Base-by-base conservation (phyloP, 2,113 vertebrate species). In the Erinaceus europaeus region DNA sequence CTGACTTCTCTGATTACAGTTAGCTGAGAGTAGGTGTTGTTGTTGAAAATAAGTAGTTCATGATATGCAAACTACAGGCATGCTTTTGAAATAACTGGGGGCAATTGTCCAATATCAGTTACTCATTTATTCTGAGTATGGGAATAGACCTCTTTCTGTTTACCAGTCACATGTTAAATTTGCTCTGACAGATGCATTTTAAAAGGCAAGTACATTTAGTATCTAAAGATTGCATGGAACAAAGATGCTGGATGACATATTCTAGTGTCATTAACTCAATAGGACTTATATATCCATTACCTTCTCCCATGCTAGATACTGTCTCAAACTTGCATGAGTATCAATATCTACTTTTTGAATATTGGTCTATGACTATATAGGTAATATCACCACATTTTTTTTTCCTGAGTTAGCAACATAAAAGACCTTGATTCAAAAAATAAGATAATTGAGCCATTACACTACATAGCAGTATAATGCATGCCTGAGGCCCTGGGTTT, bases 1-100 rank as follows among this genome's bases (percentile, higher is more conserved):
- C 91, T 93, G 93, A 94, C 74, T 72, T 81, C 61, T 89, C 65
- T 89, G 93, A 93, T 79, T 90, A 38, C 89, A 81, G 65, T 86
- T 76, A 83, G 53, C 52, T 29, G 69, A 85, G 71, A 86, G 68
- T 91, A 91, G 88, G 77, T 83, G 6, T 84, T 89, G 67, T 89
- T 83, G 75, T 91, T 88, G 80, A 81, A 84, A 93, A 89, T 91
- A 81, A 88, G 86, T 86, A 62, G 59, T 91, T 93, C 73, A 68
- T 57, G 72, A 11, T 83, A 48, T 88, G 73, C 79, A 79, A 88
- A 52, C 81, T 77, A n/a, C n/a, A n/a, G 53, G 40, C 38, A 50
- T 86, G 86, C 81, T 94, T 93, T 91, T 73, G 84, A 92, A 77
- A 82, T 48, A 65, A 88, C 59, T 59, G n/a, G 46, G n/a, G 11